A percentile compares a stretch with the other conserved stretches of the same genome.
phyloP scores from a whole-genome alignment of 2,888 invertebrate genomes.

The Apamea monoglypha region DNA sequence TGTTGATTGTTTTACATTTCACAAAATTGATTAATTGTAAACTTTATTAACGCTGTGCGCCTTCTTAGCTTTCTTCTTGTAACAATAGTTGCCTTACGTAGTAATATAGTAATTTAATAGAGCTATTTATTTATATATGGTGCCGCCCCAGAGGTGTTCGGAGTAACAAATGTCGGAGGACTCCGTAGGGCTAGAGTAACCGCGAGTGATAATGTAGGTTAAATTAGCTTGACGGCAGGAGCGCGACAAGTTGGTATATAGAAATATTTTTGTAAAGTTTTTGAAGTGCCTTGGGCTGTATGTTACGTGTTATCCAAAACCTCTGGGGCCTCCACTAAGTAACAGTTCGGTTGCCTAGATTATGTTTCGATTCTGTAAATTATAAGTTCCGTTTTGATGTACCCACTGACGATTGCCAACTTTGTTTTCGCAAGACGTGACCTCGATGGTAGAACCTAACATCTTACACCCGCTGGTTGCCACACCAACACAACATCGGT shows the following conservation, averaged over 20 bases:
- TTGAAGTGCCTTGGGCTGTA: conserved; percentile 57
- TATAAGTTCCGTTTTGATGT: conserved; percentile 50
- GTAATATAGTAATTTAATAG: conserved; percentile 8
- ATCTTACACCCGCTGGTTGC: background rate
- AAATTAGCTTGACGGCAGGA: conserved; percentile 14
- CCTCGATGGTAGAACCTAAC: conserved; percentile 5
- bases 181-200: conserved; percentile 8
- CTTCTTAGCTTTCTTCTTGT: conserved; percentile 17
- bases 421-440: conserved; percentile 13
- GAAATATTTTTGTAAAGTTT: conserved; percentile 56
- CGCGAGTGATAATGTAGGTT: background rate
- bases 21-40: background rate
- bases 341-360: conserved; percentile 51
- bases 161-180: conserved; percentile 35
- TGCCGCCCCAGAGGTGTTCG: conserved; percentile 24
- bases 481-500: too few species aligned
- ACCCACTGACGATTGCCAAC: conserved; percentile 43
- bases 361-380: conserved; percentile 24
- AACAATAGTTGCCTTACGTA: conserved; percentile 21
- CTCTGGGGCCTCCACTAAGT: conserved; percentile 27
- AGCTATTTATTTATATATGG: background rate
- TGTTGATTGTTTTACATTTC: background rate
- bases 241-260: conserved; percentile 25
- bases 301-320: conserved; percentile 31
- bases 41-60: conserved; percentile 3